Conservation (phyloP, 2,888 invertebrate genomes). For the Callyntrura sp. region DNA sequence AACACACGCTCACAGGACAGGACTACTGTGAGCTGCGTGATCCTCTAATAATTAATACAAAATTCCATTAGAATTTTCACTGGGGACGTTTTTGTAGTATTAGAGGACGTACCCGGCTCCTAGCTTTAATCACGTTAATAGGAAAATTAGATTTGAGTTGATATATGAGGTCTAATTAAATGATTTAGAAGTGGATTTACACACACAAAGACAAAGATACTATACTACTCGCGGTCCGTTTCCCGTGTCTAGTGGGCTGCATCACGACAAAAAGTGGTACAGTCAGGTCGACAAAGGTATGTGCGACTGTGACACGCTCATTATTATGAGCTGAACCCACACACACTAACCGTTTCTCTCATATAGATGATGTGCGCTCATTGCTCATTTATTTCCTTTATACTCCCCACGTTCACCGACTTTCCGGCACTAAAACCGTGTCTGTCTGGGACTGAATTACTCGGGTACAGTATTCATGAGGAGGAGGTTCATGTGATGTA, state of each 20-base stretch:
- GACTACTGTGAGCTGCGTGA: not conserved
- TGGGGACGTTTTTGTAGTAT: not conserved
- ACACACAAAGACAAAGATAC: not conserved
- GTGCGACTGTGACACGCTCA: not conserved
- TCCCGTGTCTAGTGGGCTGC: not conserved
- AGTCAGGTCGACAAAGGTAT: not conserved
- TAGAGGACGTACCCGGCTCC: constrained; percentile 4
- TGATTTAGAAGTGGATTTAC: constrained; percentile 34
- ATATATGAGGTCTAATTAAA: constrained; percentile 66
- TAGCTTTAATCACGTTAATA: constrained; percentile 69
- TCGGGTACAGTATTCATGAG: constrained; percentile 4
- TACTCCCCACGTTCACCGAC: constrained; percentile 9
- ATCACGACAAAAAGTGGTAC: not conserved
- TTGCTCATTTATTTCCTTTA: constrained; percentile 16
- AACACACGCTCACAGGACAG: not conserved
- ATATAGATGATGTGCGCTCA: not conserved
- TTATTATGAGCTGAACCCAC: not conserved
- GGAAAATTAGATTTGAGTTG: constrained; percentile 72
- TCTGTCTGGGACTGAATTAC: not conserved
- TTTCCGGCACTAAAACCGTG: constrained; percentile 22
- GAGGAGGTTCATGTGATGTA: not conserved
- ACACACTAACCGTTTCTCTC: not conserved
- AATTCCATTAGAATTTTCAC: constrained; percentile 62
- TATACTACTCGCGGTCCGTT: not conserved
- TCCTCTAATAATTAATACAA: constrained; percentile 49